Percentiles rank a stretch among this genome's conserved stretches.
Conservation (phyloP, 2,797 vertebrate species). For the Urophycis tenuis region DNA sequence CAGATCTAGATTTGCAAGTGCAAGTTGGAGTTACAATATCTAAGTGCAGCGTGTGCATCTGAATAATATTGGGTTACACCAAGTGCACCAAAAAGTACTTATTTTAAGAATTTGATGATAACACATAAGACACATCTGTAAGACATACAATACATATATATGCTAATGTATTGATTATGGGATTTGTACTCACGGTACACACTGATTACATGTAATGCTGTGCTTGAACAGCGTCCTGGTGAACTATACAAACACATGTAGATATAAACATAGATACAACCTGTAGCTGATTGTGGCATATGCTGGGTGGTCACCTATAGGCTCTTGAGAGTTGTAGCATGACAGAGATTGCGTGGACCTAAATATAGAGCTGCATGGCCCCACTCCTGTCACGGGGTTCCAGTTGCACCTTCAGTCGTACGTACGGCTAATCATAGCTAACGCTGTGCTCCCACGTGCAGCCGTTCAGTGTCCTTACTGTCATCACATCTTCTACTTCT, state of each 20-base stretch:
- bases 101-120: neutral
- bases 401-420: constrained; percentile 33
- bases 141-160: neutral
- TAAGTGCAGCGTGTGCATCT: neutral
- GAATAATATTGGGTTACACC: neutral
- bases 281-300: neutral
- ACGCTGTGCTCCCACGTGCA: constrained; percentile 6
- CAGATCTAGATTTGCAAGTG: neutral
- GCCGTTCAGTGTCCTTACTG: neutral
- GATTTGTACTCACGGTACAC: neutral
- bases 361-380: constrained; percentile 44
- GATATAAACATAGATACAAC: neutral
- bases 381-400: constrained; percentile 37
- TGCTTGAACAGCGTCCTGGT: neutral
- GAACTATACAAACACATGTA: neutral
- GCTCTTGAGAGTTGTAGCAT: neutral
- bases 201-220: neutral
- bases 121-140: neutral
- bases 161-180: neutral
- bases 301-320: neutral
- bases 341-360: constrained; percentile 20
- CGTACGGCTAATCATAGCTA: neutral
- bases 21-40: neutral
- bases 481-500: neutral
- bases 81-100: neutral